Base-by-base conservation (phyloP, 1,140 invertebrate genomes). In the Atta cephalotes region DNA sequence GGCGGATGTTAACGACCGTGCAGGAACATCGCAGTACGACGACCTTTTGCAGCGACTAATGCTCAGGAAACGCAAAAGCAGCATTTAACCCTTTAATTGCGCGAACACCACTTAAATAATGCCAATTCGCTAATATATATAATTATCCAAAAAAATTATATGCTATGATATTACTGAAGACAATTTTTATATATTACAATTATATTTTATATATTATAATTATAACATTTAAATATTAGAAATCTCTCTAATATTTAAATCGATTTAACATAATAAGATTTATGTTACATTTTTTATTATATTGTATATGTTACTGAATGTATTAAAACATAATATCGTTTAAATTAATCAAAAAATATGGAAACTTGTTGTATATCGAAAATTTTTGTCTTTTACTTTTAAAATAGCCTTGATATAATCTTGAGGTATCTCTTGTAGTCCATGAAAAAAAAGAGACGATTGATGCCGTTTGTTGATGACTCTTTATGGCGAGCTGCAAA, bases 1-100 rank as follows among this genome's bases (percentile, higher is more conserved):
- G 78, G 85, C 18, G 81, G 56, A 90, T 93, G 93, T 91, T 93
- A 93, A 93, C 91, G 93, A 93, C 92, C 92, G 86, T 65, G n/a
- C 51, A 68, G 60, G 71, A 21, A 72, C 35, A 35, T 31, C 81
- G 18, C 28, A 53, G 89, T 88, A 77, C 92, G 89, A 92, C 91
- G 92, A 93, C 92, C 92, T 87, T 77, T 76, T 74, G 6, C 14
- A n/a, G 45, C 72, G 89, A 84, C n/a, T 51, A 66, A 84, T 85
- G 60, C 80, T n/a, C 25, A 60, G 28, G 28, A 81, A 70, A 81
- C 56, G 74, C 76, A 18, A 77, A 60, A 63, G 68, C 49, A 82
- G 31, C 28, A 56, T 3, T 70, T 71, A 28, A 2, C 21, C 9
- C 31, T 45, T 58, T 51, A 25, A 65, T 66, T 68, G 76, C 28